Evolutionary conservation across 2,113 vertebrate genomes (phyloP), one percentile per base, ranked within the genome.

Genomic region (Oreochromis tanganicae): DNA sequence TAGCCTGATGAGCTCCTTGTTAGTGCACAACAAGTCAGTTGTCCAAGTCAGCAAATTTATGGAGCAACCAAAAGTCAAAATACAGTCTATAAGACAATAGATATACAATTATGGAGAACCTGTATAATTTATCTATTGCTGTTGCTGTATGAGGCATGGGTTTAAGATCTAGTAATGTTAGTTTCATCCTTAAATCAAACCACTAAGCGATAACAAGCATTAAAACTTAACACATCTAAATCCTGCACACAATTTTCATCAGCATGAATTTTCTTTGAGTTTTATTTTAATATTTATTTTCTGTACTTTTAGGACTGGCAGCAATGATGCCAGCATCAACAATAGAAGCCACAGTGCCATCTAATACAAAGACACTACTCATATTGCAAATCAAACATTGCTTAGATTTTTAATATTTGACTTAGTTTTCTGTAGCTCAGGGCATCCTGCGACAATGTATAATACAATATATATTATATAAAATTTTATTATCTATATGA

Each of bases 291-390:
- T 73, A 46, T 27, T 46, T 46, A 66, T 10, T 7, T 73, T 73
- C 13, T 73, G n/a, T 91, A 92, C 93, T 87, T 90, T 85, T 79
- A 80, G 82, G 85, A 48, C 7, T 1, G 2, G 90, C 90, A 56
- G 71, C 71, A 87, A 91, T n/a, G 8, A 52, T 36, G 83, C 78
- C 79, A 89, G 56, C 79, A 91, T 52, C 61, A 61, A 24, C 54
- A 86, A 48, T 0, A 90, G 43, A 50, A 89, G 24, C 13, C 88
- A 9, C 9, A 48, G 9, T 21, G 5, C 7, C 91, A 92, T 92
- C 91, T 92, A 16, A 85, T 81, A 52, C 21, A 86, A 52, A 83
- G 17, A 66, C 38, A 71, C n/a, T 71, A 14, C n/a, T 41, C 63
- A 9, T 24, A 71, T 41, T 71, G 5, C 38, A 43, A 71, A 9